Percentiles rank a stretch among this genome's conserved stretches.
Evolutionary conservation across 1,140 invertebrate species (phyloP).

Genomic region (Tyrophagus putrescentiae): DNA sequence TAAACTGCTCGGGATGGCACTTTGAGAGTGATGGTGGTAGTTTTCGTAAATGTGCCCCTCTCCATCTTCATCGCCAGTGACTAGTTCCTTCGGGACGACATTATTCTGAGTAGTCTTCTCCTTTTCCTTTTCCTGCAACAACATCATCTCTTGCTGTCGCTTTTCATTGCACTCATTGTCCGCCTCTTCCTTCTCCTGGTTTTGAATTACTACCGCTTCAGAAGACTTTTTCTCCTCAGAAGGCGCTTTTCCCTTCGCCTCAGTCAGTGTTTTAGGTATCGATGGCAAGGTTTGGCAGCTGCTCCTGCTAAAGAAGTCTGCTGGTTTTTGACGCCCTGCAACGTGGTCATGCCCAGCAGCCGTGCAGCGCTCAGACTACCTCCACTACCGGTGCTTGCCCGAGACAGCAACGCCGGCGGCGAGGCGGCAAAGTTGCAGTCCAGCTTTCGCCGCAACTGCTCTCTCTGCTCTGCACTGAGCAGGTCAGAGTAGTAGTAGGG

Average conservation of each 20-base stretch:
- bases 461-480: slow-evolving; percentile 24
- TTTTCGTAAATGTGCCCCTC: too few species aligned
- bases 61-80: too few species aligned
- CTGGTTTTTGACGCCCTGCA: slow-evolving; percentile 15
- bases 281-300: slow-evolving; percentile 15
- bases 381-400: too few species aligned
- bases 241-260: background rate
- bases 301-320: too few species aligned
- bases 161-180: background rate
- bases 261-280: background rate
- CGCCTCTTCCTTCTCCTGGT: too few species aligned
- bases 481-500: slow-evolving; percentile 76
- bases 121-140: too few species aligned
- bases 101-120: too few species aligned
- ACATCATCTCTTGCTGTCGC: too few species aligned
- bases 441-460: slow-evolving; percentile 23
- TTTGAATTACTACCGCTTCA: too few species aligned
- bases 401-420: slow-evolving; percentile 19
- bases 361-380: slow-evolving; percentile 24
- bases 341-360: slow-evolving; percentile 6
- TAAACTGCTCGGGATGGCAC: too few species aligned
- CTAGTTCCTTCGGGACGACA: too few species aligned
- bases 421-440: background rate
- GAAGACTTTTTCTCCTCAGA: background rate
- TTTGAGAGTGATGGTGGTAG: too few species aligned